A percentile compares a stretch with the other conserved stretches of the same genome.
These are phyloP conservation scores for Deilephila elpenor DNA, from an alignment of 2,888 invertebrate species.

Conservation along the genomic window DNA sequence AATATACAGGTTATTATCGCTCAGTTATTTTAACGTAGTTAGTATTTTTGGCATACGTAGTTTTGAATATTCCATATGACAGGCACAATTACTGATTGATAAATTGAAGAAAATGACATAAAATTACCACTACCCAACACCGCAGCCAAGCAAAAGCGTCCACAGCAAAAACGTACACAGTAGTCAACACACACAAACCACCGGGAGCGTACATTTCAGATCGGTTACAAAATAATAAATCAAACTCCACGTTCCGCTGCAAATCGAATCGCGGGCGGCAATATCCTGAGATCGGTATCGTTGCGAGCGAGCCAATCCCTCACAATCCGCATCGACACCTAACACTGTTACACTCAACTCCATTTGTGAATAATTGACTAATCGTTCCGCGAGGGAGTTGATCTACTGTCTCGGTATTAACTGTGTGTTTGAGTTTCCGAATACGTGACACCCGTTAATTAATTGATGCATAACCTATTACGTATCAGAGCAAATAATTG, in stretches of 20 bases:
- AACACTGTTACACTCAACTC: conserved; percentile 35
- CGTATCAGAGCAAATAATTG: neutral
- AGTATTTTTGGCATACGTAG: neutral
- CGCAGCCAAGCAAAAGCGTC: neutral
- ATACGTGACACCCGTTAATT: neutral
- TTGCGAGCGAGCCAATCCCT: conserved; percentile 28
- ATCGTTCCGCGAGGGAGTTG: conserved; percentile 31
- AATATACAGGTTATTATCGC: too few species aligned
- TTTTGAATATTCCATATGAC: neutral
- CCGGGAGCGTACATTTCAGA: neutral
- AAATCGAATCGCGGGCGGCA: conserved; percentile 47
- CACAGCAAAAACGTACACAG: neutral
- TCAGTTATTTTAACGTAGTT: too few species aligned
- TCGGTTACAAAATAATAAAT: conserved; percentile 45
- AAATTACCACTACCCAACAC: neutral
- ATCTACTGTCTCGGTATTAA: conserved; percentile 6
- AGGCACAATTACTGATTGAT: neutral
- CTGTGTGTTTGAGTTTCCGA: neutral
- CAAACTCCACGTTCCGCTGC: conserved; percentile 41
- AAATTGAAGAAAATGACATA: neutral
- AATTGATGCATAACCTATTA: conserved; percentile 1
- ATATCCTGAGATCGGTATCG: conserved; percentile 41
- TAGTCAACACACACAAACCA: neutral
- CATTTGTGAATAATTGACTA: conserved; percentile 40
- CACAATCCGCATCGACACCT: conserved; percentile 36